These are phyloP conservation scores for Rattus rattus DNA, from an alignment of 2,113 vertebrate genomes.

Conservation along the genomic window DNA sequence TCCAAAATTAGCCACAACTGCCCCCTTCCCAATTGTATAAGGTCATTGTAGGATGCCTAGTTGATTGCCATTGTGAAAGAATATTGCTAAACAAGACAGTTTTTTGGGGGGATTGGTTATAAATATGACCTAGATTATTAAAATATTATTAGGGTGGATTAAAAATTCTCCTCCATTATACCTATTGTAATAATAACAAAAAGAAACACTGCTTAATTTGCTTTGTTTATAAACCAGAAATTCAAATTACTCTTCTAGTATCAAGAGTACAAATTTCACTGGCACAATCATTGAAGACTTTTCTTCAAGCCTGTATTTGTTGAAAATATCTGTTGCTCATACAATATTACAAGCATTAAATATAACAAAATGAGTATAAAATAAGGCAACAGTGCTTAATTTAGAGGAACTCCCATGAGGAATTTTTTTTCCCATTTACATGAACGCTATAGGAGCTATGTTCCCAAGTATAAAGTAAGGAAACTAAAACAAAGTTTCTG, in stretches of 20 bases:
- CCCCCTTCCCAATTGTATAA: not conserved
- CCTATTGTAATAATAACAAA: not conserved
- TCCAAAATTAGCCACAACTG: too few relatives aligned
- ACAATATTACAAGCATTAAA: not conserved
- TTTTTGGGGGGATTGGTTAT: too few relatives aligned
- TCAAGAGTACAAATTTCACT: slow-evolving; percentile 2
- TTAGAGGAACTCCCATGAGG: not conserved
- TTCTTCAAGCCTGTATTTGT: not conserved
- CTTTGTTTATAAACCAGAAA: not conserved
- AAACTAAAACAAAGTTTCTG: not conserved
- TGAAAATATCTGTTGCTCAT: not conserved
- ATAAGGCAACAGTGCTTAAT: not conserved
- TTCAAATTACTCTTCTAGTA: not conserved
- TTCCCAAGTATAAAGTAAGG: not conserved
- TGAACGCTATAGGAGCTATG: not conserved
- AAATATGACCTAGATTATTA: not conserved
- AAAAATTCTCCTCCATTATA: not conserved
- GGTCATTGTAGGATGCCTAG: not conserved
- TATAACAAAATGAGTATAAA: not conserved
- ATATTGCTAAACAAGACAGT: not conserved
- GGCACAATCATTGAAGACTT: not conserved
- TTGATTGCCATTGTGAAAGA: not conserved
- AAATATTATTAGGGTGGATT: not conserved
- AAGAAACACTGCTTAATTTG: not conserved
- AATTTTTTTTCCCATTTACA: not conserved